Evolutionary conservation across 2,888 invertebrate genomes (phyloP), one percentile per base, ranked within the genome.

Genomic region (Volucella zonaria): DNA sequence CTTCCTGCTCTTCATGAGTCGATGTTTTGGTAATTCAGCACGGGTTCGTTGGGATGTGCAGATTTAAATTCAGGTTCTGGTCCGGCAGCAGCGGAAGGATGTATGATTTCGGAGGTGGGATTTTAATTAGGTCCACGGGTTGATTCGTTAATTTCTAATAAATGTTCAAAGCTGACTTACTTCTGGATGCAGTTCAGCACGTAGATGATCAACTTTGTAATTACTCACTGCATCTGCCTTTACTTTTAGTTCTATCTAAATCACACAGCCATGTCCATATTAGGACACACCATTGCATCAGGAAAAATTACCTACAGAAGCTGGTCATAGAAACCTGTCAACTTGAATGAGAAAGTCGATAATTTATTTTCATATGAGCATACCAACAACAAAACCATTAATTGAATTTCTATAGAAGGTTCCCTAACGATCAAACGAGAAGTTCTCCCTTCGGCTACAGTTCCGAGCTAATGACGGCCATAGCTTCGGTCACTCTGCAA

Each of bases 371-470:
- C 70, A 62, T 64, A 66, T 51, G 43, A 54, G 77, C 23, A 2
- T 23, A 56, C 49, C 9, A 42, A 51, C 61, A n/a, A 15, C 18
- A 51, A 4, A 42, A 56, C 83, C 61, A 85, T 85, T 80, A 85
- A 85, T 85, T 80, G 80, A 85, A 80, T 85, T 85, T 66, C 18
- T 62, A 62, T 64, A 62, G 67, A 73, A 70, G 42, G 62, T 51
- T 45, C 42, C 70, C 80, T 81, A 85, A 81, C 81, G 85, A 81
- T 75, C 80, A 76, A 85, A 85, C 76, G 85, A 85, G 81, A 58
- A 81, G 62, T 81, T 85, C 73, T 45, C 67, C 81, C 85, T 81
- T 77, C 14, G 81, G 85, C 85, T 76, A 76, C 73, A 85, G 81
- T 71, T 85, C 66, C 51, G 14, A 54, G 83, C 80, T 83, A 83